Evolutionary conservation across 1,140 invertebrate species (phyloP), one percentile per base, ranked within the genome.

Genomic region (Homarus americanus): DNA sequence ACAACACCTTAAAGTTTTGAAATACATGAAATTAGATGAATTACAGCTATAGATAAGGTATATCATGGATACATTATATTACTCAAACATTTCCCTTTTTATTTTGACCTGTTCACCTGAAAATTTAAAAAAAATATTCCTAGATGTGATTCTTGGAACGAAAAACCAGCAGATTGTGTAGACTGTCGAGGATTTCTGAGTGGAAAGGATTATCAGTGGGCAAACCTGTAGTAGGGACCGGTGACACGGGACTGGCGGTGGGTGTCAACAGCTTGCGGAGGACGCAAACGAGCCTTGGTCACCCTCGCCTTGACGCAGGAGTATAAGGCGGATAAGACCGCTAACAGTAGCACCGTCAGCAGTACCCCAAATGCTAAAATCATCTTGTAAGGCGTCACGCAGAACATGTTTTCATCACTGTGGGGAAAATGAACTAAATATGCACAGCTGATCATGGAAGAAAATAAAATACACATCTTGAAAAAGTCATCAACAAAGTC

Each of bases 351-450:
- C 78, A 97, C 95, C 5, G 96, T 93, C 15, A 96, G 96, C 90
- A 97, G 93, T 0, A 96, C 93, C 90, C 96, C 96, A 92, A 97
- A 96, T 0, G 96, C 95, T 41, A 96, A 94, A 10, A 96, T 96
- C 95, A 97, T 95, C 94, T 96, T 96, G 2, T 96, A 96, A 7
- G 96, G 95, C 36, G 96, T 96, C 80, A 97, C 94, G 92, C 96
- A 97, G n/a, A 97, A 95, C n/a, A 96, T 95, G 90, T 95, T 95
- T 91, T 96, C 96, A 49, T 95, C 95, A 38, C 82, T 85, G 69
- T 17, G 78, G 41, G 24, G 0, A 49, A n/a, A n/a, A n/a, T n/a
- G n/a, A n/a, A n/a, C n/a, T n/a, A n/a, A n/a, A n/a, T n/a, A n/a
- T n/a, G n/a, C n/a, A n/a, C n/a, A n/a, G n/a, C n/a, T n/a, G n/a